Evolutionary conservation across 2,113 vertebrate genomes (phyloP), one percentile per base, ranked within the genome.

Genomic region (Ophiodon elongatus): DNA sequence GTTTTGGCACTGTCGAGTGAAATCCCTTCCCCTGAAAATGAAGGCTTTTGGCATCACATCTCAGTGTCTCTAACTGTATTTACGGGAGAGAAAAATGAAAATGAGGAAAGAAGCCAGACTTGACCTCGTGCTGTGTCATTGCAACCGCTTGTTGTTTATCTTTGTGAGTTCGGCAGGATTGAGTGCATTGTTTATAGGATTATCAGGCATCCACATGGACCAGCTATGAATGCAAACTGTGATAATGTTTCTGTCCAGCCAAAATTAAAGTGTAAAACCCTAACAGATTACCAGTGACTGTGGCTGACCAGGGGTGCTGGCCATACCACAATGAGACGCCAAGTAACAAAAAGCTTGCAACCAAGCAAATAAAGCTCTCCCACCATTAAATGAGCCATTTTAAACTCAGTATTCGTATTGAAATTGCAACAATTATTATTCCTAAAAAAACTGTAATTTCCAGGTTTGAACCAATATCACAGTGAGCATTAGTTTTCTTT

Each of bases 181-280:
- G 68, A 79, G 43, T 29, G 79, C 77, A 83, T 88, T 90, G 91
- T 90, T 91, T 78, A 65, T 69, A 52, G 68, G 88, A 92, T 94
- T 93, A 94, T 83, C 73, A 80, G 84, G 37, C 59, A 33, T 86
- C 86, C 82, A 2, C 68, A 67, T 25, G 88, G 88, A 77, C 64
- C 57, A 19, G 45, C 66, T 73, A 50, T 84, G 88, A 90, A 89
- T 84, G 64, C 82, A 78, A 85, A 86, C 80, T 64, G 85, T 83
- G 89, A 85, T 89, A 86, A 79, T 87, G 62, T 79, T 73, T 79
- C 64, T 70, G 60, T 83, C 59, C 31, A 37, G 84, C 74, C 71
- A 65, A 82, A 83, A 89, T 76, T 69, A 64, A 88, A 88, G 78
- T 79, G 82, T 82, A 88, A 93, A 88, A 79, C 86, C 74, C 71